A percentile compares a stretch with the other conserved stretches of the same genome.
Conservation (phyloP, 2,888 invertebrate genomes). For the Spilarctia lutea region DNA sequence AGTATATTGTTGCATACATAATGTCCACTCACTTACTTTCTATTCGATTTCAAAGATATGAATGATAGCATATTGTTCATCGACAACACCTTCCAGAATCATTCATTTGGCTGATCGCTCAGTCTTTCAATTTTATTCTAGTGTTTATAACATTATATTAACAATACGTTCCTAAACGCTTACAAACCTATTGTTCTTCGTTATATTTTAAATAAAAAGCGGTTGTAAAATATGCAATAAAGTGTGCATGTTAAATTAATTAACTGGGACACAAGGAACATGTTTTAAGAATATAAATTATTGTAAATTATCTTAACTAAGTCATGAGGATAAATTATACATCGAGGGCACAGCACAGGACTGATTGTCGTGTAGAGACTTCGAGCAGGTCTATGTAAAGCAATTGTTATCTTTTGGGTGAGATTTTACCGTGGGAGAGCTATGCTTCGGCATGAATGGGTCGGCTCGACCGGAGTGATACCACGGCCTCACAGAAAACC, state of each 20-base stretch:
- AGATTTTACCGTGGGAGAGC: no score
- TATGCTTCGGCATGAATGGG: no score
- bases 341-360: no score
- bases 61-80: conserved; percentile 11
- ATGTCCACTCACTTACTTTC: background rate
- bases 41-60: conserved; percentile 8
- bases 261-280: background rate
- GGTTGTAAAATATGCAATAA: conserved; percentile 17
- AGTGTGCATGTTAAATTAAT: conserved; percentile 7
- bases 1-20: background rate
- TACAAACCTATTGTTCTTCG: conserved; percentile 21
- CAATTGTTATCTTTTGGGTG: no score
- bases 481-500: no score
- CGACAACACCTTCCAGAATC: conserved; percentile 8
- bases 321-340: background rate
- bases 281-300: background rate
- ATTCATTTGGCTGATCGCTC: conserved; percentile 3
- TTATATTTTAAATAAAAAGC: conserved; percentile 18
- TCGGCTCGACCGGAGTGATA: no score
- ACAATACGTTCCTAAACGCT: conserved; percentile 16
- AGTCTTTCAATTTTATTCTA: conserved; percentile 16
- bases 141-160: conserved; percentile 22
- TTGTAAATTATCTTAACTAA: background rate
- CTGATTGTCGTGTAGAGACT: no score
- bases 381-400: no score